Evolutionary conservation across 2,113 vertebrate genomes (phyloP), one percentile per base, ranked within the genome.

Genomic region (Apaloderma vittatum): DNA sequence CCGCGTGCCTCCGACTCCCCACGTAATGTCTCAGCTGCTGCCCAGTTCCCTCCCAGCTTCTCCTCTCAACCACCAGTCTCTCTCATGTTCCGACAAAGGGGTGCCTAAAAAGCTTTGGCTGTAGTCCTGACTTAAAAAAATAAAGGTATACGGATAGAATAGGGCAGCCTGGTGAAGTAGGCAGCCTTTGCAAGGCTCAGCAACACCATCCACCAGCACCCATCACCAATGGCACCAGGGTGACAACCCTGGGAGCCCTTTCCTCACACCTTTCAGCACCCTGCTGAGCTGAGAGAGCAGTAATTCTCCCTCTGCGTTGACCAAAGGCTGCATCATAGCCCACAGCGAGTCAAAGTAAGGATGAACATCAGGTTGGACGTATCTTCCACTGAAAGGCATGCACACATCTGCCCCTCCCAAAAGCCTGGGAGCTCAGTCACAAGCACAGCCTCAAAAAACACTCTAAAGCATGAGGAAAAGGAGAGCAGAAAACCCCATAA

Each of bases 381-480:
- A 37, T 76, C 80, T 84, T 34, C 49, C 1, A 4, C 87, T 93
- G 63, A 55, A 29, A 83, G 68, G 34, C 72, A 6, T 3, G 4
- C 37, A 52, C 45, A 22, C 37, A 80, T 32, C 55, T 74, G 52
- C 46, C 65, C 46, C 52, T 77, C 37, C 74, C 17, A 24, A 57
- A 61, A 55, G 72, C 61, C 23, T 5, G 3, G 48, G 58, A 81
- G n/a, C 2, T 19, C 9, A 59, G 16, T 34, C 68, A 49, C 22
- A 48, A n/a, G n/a, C 67, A 54, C 30, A 80, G 32, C 22, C 73
- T 14, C 77, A 2, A 48, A 75, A 66, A 24, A 9, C 1, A 0
- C 46, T 59, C 49, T 14, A 29, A 55, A 71, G 49, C 48, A 48
- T 10, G 8, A 0, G 6, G 30, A 5, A 0, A 3, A 76, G 21